Evolutionary conservation across 2,888 invertebrate genomes (phyloP), one percentile per base, ranked within the genome.

Genomic region (Dasypolia templi): DNA sequence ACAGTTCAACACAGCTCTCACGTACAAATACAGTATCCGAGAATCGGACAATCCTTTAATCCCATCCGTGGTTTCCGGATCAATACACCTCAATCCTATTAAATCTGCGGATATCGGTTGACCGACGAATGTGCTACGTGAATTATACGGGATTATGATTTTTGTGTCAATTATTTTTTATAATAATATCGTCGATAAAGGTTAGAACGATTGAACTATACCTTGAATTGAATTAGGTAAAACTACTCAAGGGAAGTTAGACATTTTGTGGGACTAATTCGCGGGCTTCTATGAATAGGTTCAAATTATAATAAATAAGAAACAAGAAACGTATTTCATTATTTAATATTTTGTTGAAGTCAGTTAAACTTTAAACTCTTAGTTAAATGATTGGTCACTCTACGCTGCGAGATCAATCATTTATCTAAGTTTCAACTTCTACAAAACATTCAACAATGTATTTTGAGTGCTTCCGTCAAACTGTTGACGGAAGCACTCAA

Each of bases 11-110:
- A 5, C n/a, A 19, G 4, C 26, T 49, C 53, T 35, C 53, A 39
- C 32, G n/a, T 29, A 39, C n/a, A 12, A 22, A 3, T 14, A 49
- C 35, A 44, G 17, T 32, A 49, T 9, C 46, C 39, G 42, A 32
- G 55, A 19, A 53, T 66, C n/a, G n/a, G 22, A 32, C n/a, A 39
- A 78, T 53, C 58, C 58, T 59, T 29, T 78, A 78, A 75, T 69
- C 69, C 44, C 39, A 17, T 39, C 26, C 12, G 22, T 26, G 22
- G 59, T 53, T 53, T 32, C 53, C 61, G 71, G 39, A 61, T 78
- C 79, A 61, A 75, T 70, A 53, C 5, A 39, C 17, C 44, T 32
- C 6, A 12, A 22, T 46, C 39, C 42, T 22, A 1, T 6, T 26
- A 1, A 32, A 26, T 42, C 42, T 26, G 65, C 46, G 56, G 35